Base-by-base conservation (phyloP, 2,113 vertebrate genomes). In the Nibea coibor region DNA sequence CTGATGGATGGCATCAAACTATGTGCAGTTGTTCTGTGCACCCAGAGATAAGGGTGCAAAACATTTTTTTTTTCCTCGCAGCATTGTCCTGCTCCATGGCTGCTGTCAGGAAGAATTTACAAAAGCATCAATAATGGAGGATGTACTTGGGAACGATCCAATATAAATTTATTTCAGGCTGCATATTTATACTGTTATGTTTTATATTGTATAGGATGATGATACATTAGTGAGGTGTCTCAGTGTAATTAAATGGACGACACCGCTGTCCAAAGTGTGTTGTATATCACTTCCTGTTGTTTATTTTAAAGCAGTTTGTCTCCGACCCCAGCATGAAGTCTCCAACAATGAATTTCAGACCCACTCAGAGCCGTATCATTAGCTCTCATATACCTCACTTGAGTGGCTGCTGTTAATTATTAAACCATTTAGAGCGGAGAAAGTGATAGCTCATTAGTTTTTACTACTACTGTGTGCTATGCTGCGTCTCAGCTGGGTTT, bases 401-500 rank as follows among this genome's bases (percentile, higher is more conserved):
- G 84, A 92, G 78, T 87, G 75, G 84, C 79, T 80, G 73, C 80
- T 90, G 79, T 93, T 92, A 93, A 92, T 93, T 91, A 89, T 87
- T 72, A 90, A 90, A 87, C 86, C 88, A 76, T 80, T 90, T 78
- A 81, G 85, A 92, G 91, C 68, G 17, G 65, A 78, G 77, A 84
- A 90, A 93, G 85, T 89, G 82, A 90, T 87, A 91, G 87, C 86
- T 90, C 91, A 90, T 93, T 91, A 90, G 86, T 83, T 92, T 91
- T 90, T 93, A 93, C 82, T 88, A 75, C 75, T 81, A 68, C 78
- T 88, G 61, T 87, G 84, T 85, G 86, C 77, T 83, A 71, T 39
- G 68, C 77, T 48, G 82, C 45, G 79, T 87, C 79, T 81, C 80
- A 26, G 68, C 50, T 59, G 86, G 84, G 65, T 79, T 90, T 87